Evolutionary conservation across 2,888 invertebrate genomes (phyloP), one percentile per base, ranked within the genome.

Genomic region (Xestia c-nigrum): DNA sequence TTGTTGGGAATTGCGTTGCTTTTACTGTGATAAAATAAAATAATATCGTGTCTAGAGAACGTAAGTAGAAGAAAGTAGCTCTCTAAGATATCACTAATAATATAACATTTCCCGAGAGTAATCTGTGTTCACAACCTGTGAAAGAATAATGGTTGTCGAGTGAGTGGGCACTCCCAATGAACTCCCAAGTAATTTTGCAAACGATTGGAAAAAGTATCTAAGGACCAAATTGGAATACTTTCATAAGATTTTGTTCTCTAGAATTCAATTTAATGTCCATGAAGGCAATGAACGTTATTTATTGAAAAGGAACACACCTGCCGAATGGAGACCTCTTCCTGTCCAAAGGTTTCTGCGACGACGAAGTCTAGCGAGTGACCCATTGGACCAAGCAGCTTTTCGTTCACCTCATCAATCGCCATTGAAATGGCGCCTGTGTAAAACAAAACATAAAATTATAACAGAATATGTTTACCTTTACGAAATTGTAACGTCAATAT

Each of bases 301-400:
- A 80, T 85, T 72, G 75, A 72, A 81, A 74, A n/a, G 52, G 14
- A 61, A 89, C 90, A 65, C 86, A 96, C 96, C 94, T 97, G 98
- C 74, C 98, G 97, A 86, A 99, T 99, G 92, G 99, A 99, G 76
- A 97, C 97, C 87, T 98, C 97, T 94, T 99, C 99, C 91, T 98
- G 98, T 1, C 99, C 99, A 93, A 97, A 99, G 0, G 99, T 99
- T 95, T 99, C 99, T 2, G 98, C 98, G 7, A 99, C 98, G 38
- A 98, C 96, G 90, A 99, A 98, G 83, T 98, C 97, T 78, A 99
- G 94, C 1, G 97, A 97, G 93, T 99, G 98, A 0, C 98, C 98
- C 86, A 98, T 96, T 47, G 96, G 96, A 0, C 96, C 97, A 50
- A 98, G 93, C 73, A 97, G 95, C 66, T 97, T 97, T 40, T 97